Base-by-base conservation (phyloP, 2,888 invertebrate genomes). In the Trichogramma dendrolimi region DNA sequence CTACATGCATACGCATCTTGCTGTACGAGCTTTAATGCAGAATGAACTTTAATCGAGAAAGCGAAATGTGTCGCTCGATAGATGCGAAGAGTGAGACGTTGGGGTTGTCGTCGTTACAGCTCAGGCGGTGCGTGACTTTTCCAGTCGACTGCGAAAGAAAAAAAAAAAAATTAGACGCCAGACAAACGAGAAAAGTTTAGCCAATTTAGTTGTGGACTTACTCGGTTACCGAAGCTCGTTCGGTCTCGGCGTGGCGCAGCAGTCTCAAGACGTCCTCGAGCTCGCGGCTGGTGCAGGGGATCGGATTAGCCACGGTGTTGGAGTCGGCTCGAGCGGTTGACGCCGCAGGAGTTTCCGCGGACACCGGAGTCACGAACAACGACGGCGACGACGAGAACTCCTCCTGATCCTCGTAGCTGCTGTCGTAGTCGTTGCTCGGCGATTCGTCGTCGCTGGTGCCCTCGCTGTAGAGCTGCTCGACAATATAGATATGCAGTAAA, bases 381-480 rank as follows among this genome's bases (percentile, higher is more conserved):
- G 56, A 5, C 5, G 47, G 52, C 43, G 67, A 6, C n/a, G 14
- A 27, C 47, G 59, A 47, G 48, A 27, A 27, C 27, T 61, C 40
- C 6, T 59, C 60, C 8, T 46, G 8, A 42, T 67, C 67, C 39
- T 68, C 65, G 58, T 69, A 69, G 60, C 66, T 70, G 4, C 68
- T 66, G 46, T 75, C 74, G 56, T 75, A 73, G 51, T 75, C 73
- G 8, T 63, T 65, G 51, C 69, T 70, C 4, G 40, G 72, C 70
- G 53, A 70, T 64, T 70, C 67, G 5, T 71, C 71, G 7, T 67
- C 69, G 44, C 65, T 69, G 10, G 67, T 65, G 4, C 68, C 72
- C n/a, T 72, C 75, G 39, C 70, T 69, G 58, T 76, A 74, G 10
- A 77, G 56, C 77, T 77, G 58, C 6, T 2, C 27, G 27, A 27